These are phyloP conservation scores for Hydropsyche betteni DNA, from an alignment of 2,888 invertebrate genomes.

Conservation along the genomic window DNA sequence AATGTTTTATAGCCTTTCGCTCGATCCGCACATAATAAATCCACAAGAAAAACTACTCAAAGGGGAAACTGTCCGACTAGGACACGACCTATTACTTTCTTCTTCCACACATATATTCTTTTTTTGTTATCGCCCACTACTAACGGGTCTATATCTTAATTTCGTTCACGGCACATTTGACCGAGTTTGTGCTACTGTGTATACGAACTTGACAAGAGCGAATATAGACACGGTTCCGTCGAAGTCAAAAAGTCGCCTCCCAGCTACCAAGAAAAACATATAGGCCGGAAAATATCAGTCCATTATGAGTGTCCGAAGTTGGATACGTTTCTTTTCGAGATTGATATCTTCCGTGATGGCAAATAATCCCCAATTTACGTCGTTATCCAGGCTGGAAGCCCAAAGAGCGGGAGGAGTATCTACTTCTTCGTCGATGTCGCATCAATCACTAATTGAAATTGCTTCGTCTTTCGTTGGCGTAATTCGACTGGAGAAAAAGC, in stretches of 20 bases:
- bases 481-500: conserved; percentile 13
- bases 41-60: conserved; percentile 23
- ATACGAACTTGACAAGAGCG: too few species aligned
- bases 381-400: not conserved
- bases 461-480: conserved; percentile 8
- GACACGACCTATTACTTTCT: conserved; percentile 19
- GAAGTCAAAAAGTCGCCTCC: conserved; percentile 6
- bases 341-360: conserved; percentile 25
- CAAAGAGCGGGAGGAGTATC: not conserved
- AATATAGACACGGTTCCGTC: too few species aligned
- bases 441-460: conserved; percentile 27
- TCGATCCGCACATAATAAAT: conserved; percentile 29
- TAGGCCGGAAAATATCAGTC: conserved; percentile 21
- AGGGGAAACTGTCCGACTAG: conserved; percentile 12
- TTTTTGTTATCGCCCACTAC: conserved; percentile 6
- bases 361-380: conserved; percentile 23
- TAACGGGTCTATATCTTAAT: conserved; percentile 8
- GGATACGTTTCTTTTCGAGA: conserved; percentile 16
- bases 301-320: conserved; percentile 25
- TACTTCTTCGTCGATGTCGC: conserved; percentile 14
- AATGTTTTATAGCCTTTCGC: conserved; percentile 25
- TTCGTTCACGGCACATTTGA: conserved; percentile 22
- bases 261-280: not conserved
- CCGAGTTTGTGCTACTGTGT: not conserved
- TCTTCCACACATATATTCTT: not conserved